phyloP scores from a whole-genome alignment of 2,888 invertebrate genomes.

The Ectemnius continuus region DNA sequence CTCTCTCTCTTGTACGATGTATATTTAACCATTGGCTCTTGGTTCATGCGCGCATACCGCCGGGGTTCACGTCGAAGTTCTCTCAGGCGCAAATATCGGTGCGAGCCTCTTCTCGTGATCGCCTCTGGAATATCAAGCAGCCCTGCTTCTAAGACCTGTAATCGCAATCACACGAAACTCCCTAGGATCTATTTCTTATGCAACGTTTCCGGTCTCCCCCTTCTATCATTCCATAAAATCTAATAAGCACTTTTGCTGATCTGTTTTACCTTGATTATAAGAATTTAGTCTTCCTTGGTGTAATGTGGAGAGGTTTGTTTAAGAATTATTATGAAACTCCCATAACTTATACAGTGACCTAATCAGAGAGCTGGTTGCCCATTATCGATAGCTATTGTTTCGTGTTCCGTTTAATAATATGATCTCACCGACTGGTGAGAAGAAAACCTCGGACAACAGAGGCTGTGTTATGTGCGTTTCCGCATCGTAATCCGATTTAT shows the following conservation, averaged over 20 bases:
- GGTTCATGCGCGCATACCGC: constrained; percentile 37
- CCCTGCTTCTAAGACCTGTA: background rate
- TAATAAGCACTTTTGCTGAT: too few relatives aligned
- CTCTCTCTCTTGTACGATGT: constrained; percentile 25
- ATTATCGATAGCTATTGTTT: constrained; percentile 15
- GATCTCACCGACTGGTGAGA: constrained; percentile 40
- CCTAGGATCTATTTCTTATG: too few relatives aligned
- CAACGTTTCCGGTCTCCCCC: too few relatives aligned
- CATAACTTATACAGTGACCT: constrained; percentile 4
- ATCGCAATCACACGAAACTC: too few relatives aligned
- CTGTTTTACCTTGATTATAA: too few relatives aligned
- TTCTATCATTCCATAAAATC: too few relatives aligned
- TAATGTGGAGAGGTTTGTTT: too few relatives aligned
- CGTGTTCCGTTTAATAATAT: constrained; percentile 46
- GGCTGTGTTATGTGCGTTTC: constrained; percentile 19
- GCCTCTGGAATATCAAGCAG: constrained; percentile 5
- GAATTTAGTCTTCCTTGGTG: too few relatives aligned
- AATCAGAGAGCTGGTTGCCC: constrained; percentile 46
- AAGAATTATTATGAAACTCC: too few relatives aligned
- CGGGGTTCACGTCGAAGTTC: constrained; percentile 41
- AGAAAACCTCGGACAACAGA: constrained; percentile 26
- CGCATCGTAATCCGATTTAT: constrained; percentile 33
- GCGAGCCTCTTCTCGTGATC: constrained; percentile 28
- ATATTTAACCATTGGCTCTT: constrained; percentile 61
- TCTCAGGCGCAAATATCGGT: constrained; percentile 11